phyloP scores from a whole-genome alignment of 2,797 vertebrate genomes.

The Alca torda region DNA sequence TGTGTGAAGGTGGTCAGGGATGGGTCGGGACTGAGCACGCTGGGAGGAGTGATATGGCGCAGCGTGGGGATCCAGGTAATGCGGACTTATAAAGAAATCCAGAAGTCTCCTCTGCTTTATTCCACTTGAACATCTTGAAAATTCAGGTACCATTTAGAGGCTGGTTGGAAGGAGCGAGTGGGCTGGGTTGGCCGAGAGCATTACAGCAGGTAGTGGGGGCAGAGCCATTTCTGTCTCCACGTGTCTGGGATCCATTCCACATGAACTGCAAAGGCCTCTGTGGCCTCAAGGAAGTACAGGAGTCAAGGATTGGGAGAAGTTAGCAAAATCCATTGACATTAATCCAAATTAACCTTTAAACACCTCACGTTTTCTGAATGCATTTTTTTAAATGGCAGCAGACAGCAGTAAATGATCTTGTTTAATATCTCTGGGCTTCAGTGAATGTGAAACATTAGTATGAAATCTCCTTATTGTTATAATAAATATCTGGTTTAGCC shows the following conservation, averaged over 20 bases:
- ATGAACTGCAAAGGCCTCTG: neutral
- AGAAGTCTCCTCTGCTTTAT: neutral
- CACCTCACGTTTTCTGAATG: slow-evolving; percentile 44
- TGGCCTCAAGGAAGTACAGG: neutral
- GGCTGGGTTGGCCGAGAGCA: neutral
- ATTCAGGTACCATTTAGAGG: neutral
- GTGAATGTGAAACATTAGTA: slow-evolving; percentile 50
- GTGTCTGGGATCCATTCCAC: neutral
- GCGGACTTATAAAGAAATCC: neutral
- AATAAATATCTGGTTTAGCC: slow-evolving; percentile 72
- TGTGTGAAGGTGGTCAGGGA: neutral
- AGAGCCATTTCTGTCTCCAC: fast-evolving
- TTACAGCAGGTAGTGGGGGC: neutral
- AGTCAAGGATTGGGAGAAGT: slow-evolving; percentile 10
- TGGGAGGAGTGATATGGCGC: neutral
- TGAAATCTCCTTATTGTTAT: slow-evolving; percentile 65
- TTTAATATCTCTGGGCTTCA: slow-evolving; percentile 50
- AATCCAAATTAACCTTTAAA: slow-evolving; percentile 62
- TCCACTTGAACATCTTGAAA: neutral
- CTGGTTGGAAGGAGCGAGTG: neutral
- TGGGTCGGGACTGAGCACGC: neutral
- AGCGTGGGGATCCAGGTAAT: fast-evolving
- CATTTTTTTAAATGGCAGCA: slow-evolving; percentile 38
- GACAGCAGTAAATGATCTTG: slow-evolving; percentile 48
- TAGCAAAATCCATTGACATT: slow-evolving; percentile 45